These are phyloP conservation scores for Todiramphus saurophagus DNA, from an alignment of 2,113 vertebrate species.

Conservation along the genomic window DNA sequence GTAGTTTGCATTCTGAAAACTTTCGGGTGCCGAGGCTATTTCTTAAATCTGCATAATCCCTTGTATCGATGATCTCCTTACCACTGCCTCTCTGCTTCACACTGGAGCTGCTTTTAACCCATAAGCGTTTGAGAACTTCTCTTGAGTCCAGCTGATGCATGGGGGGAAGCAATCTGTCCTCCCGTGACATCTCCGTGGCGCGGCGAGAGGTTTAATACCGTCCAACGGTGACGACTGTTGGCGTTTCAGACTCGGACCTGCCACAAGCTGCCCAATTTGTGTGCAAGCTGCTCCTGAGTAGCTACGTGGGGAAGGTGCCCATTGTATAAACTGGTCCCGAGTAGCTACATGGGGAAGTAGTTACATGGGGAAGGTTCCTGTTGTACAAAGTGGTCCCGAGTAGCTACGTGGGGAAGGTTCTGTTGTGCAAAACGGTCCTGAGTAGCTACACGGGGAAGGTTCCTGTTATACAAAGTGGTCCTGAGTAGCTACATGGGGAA, in stretches of 20 bases:
- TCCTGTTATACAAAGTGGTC: too few relatives aligned
- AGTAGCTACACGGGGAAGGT: too few relatives aligned
- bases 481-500: too few relatives aligned
- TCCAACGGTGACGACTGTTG: accelerated
- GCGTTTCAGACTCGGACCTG: not conserved
- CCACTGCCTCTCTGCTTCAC: constrained; percentile 57
- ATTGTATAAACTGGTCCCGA: too few relatives aligned
- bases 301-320: not conserved
- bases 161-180: constrained; percentile 66
- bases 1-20: constrained; percentile 78
- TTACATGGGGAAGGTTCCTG: too few relatives aligned
- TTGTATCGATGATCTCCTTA: constrained; percentile 71
- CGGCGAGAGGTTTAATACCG: not conserved
- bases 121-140: constrained; percentile 60
- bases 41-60: constrained; percentile 73
- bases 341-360: too few relatives aligned
- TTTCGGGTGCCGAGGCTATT: constrained; percentile 71
- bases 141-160: constrained; percentile 46
- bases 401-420: too few relatives aligned
- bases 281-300: not conserved
- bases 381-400: too few relatives aligned
- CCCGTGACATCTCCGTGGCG: constrained; percentile 47
- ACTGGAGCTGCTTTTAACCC: constrained; percentile 69
- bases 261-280: not conserved
- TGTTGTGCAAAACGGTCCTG: too few relatives aligned